These are phyloP conservation scores for Aphaenogaster ashmeadi DNA, from an alignment of 1,140 invertebrate genomes.

Conservation along the genomic window DNA sequence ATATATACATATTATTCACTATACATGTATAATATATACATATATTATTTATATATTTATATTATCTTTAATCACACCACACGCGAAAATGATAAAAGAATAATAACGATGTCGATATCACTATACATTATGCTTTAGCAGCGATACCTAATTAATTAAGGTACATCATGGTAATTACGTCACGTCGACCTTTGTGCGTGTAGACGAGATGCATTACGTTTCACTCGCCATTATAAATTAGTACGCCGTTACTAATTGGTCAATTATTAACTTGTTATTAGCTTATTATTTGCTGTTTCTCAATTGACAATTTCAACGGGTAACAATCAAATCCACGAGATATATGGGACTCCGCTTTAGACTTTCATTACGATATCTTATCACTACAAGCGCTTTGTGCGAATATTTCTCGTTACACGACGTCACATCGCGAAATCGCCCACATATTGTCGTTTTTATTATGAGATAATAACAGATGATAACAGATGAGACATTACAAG, in stretches of 20 bases:
- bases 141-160: slow-evolving; percentile 49
- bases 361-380: slow-evolving; percentile 18
- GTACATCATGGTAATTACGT: slow-evolving; percentile 41
- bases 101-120: background rate
- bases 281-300: slow-evolving; percentile 7
- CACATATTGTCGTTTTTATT: background rate
- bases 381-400: background rate
- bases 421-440: slow-evolving; percentile 1
- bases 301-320: slow-evolving; percentile 5
- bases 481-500: background rate
- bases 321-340: slow-evolving; percentile 17
- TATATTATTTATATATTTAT: slow-evolving; percentile 1
- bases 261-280: background rate
- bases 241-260: slow-evolving; percentile 10
- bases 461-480: slow-evolving; percentile 20
- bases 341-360: background rate
- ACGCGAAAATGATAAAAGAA: background rate
- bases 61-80: background rate
- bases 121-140: slow-evolving; percentile 13
- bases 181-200: background rate
- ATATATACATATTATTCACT: background rate
- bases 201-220: background rate
- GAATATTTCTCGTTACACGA: slow-evolving; percentile 11
- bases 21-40: no score
- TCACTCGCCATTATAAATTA: slow-evolving; percentile 5